Evolutionary conservation across 2,797 vertebrate species (phyloP).

Genomic region (Psittacula echo): DNA sequence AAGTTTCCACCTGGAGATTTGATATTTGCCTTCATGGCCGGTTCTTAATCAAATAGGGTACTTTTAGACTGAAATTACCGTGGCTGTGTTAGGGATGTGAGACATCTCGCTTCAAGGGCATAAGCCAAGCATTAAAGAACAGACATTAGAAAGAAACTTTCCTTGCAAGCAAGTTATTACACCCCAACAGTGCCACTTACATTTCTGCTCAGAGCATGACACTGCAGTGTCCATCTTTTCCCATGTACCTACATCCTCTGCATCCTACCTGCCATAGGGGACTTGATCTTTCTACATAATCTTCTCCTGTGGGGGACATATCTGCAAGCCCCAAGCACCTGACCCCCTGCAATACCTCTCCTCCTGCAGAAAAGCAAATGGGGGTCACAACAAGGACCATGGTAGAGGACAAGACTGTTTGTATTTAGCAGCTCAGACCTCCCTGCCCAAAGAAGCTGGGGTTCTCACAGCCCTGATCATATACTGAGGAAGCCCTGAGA

Average conservation of each 20-base stretch:
- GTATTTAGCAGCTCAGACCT: not conserved
- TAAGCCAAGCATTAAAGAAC: slow-evolving; percentile 50
- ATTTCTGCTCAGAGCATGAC: not conserved
- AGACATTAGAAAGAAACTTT: slow-evolving; percentile 39
- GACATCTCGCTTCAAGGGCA: slow-evolving; percentile 48
- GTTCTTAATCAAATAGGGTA: slow-evolving; percentile 60
- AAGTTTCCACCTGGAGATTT: slow-evolving; percentile 31
- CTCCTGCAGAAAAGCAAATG: not conserved
- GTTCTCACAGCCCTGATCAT: not conserved
- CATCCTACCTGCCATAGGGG: fast-evolving
- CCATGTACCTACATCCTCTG: not conserved
- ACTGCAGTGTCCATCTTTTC: not conserved
- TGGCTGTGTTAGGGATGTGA: not conserved
- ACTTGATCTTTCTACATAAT: not conserved
- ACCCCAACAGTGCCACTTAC: fast-evolving
- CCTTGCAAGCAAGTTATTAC: not conserved
- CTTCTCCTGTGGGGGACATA: not conserved
- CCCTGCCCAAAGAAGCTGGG: not conserved
- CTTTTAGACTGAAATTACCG: slow-evolving; percentile 20
- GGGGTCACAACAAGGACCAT: not conserved
- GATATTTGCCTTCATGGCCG: slow-evolving; percentile 42
- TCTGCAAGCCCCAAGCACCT: not conserved
- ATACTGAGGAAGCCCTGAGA: fast-evolving
- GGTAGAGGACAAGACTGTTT: fast-evolving
- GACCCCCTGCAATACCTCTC: fast-evolving